These are phyloP conservation scores for Pseudococcus viburni DNA, from an alignment of 2,888 invertebrate species.

Conservation along the genomic window DNA sequence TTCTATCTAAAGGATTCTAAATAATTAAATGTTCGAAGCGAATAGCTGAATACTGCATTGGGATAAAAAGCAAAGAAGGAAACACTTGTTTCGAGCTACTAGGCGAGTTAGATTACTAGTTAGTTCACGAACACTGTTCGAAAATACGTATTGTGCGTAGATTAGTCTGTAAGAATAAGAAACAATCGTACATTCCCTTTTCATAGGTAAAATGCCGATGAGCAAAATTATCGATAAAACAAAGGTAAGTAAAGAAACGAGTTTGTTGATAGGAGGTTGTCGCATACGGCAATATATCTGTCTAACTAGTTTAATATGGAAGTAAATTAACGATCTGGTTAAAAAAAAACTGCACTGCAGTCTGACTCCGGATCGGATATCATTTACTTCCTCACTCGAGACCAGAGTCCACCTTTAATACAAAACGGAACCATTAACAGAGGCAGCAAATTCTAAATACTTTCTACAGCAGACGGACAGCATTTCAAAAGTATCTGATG, in stretches of 20 bases:
- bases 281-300: conserved; percentile 54
- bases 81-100: neutral
- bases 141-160: conserved; percentile 24
- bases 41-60: neutral
- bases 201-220: conserved; percentile 36
- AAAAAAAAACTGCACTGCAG: neutral
- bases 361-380: neutral
- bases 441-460: conserved; percentile 23
- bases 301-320: conserved; percentile 55
- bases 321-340: conserved; percentile 49
- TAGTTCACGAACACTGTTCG: conserved; percentile 19
- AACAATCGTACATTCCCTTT: conserved; percentile 45
- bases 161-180: neutral
- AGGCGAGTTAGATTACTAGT: neutral
- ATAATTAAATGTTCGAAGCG: conserved; percentile 7
- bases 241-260: conserved; percentile 42
- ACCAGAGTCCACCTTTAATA: conserved; percentile 7
- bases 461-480: conserved; percentile 25
- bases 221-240: conserved; percentile 51
- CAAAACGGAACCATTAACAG: neutral
- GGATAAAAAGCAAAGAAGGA: neutral
- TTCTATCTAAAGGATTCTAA: neutral
- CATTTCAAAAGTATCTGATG: conserved; percentile 52
- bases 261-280: conserved; percentile 52
- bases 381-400: neutral